Evolutionary conservation across 1,140 invertebrate species (phyloP).

Genomic region (Drosophila sechellia): DNA sequence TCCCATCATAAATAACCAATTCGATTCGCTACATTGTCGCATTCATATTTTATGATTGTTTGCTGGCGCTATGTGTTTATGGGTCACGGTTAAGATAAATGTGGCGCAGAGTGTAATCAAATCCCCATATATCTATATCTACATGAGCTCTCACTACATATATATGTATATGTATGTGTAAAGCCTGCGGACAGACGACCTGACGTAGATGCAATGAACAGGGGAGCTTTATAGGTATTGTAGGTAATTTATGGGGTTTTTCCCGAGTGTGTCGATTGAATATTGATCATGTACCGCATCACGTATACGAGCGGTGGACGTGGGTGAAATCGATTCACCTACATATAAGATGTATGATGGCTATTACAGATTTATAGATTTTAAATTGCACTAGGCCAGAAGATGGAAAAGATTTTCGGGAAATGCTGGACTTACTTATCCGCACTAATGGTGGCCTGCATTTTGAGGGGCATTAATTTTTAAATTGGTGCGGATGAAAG

Average conservation of each 20-base stretch:
- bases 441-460: conserved; percentile 8
- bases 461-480: conserved; percentile 23
- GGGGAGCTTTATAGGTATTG: conserved; percentile 34
- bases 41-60: conserved; percentile 37
- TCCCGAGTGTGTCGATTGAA: conserved; percentile 34
- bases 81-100: conserved; percentile 50
- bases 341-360: conserved; percentile 14
- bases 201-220: conserved; percentile 6
- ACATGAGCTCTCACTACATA: not conserved
- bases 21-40: conserved; percentile 20
- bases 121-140: conserved; percentile 26
- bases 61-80: conserved; percentile 35
- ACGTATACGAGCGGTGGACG: conserved; percentile 36
- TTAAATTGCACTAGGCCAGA: conserved; percentile 17
- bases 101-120: conserved; percentile 43
- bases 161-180: not conserved
- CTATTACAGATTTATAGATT: conserved; percentile 33
- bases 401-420: conserved; percentile 3
- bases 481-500: conserved; percentile 24
- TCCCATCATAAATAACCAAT: not conserved
- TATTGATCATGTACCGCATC: conserved; percentile 40
- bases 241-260: conserved; percentile 39
- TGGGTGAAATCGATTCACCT: conserved; percentile 26
- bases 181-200: not conserved
- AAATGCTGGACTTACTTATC: not conserved